phyloP scores from a whole-genome alignment of 2,797 vertebrate genomes.

The Ispidina lecontei region DNA sequence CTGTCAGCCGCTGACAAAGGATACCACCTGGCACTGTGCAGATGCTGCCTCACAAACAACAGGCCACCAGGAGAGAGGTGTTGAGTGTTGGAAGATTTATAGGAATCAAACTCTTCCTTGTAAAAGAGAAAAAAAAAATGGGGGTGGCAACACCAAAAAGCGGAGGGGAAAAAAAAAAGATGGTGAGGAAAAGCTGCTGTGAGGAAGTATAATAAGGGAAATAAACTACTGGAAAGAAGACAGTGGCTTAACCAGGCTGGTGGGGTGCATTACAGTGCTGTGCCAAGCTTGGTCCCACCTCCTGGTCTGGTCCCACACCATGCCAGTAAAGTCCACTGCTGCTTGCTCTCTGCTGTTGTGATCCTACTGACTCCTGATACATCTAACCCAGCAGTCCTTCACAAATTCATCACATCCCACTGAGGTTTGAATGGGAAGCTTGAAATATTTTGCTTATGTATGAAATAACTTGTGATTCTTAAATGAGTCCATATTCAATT shows the following conservation, averaged over 20 bases:
- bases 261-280: background rate
- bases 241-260: background rate
- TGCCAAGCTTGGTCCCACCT: background rate
- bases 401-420: background rate
- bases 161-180: background rate
- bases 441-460: background rate
- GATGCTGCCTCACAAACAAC: constrained; percentile 24
- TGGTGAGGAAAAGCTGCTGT: background rate
- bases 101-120: background rate
- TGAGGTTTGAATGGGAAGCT: background rate
- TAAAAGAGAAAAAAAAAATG: background rate
- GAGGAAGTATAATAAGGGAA: background rate
- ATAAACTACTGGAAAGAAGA: background rate
- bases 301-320: background rate
- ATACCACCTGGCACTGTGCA: constrained; percentile 8
- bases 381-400: background rate
- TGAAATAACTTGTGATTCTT: background rate
- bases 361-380: background rate
- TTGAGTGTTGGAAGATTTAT: constrained; percentile 10
- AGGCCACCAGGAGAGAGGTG: constrained; percentile 20
- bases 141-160: background rate
- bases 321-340: rapidly evolving
- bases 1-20: constrained; percentile 38
- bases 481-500: background rate
- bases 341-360: background rate